Conservation (phyloP, 2,113 vertebrate species). For the Ifrita kowaldi region DNA sequence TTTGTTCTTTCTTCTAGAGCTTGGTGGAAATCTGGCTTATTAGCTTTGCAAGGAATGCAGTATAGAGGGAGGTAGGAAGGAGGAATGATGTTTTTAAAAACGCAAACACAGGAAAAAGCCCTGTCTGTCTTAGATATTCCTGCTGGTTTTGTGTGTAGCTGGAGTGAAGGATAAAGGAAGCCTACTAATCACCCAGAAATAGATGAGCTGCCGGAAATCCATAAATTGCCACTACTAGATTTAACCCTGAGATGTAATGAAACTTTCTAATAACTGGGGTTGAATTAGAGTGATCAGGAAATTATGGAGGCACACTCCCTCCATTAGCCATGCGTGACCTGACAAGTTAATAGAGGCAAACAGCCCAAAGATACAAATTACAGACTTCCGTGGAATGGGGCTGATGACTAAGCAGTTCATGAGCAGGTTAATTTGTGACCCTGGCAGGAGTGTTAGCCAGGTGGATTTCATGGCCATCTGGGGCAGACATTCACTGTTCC, state of each 20-base stretch:
- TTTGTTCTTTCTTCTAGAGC: not conserved
- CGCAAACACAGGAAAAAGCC: not conserved
- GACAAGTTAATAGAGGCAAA: slow-evolving; percentile 22
- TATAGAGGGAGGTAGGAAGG: not conserved
- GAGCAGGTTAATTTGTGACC: slow-evolving; percentile 6
- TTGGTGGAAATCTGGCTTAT: not conserved
- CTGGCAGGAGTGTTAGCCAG: not conserved
- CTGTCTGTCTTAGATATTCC: not conserved
- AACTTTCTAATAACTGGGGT: slow-evolving; percentile 55
- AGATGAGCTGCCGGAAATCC: not conserved
- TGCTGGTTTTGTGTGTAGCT: not conserved
- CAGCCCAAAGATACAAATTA: slow-evolving; percentile 62
- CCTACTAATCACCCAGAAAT: not conserved
- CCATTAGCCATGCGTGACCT: slow-evolving; percentile 40
- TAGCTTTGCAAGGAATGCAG: not conserved
- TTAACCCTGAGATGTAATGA: slow-evolving; percentile 1
- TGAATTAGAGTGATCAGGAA: slow-evolving; percentile 45
- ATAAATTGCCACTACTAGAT: not conserved
- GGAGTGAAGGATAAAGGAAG: not conserved
- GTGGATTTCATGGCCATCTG: not conserved
- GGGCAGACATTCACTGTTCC: not conserved
- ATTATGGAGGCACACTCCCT: slow-evolving; percentile 24
- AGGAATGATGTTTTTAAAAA: not conserved
- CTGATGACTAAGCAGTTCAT: slow-evolving; percentile 44
- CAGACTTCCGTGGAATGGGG: slow-evolving; percentile 1